Conservation (phyloP, 1,140 invertebrate genomes). For the Carcinoscorpius rotundicauda region DNA sequence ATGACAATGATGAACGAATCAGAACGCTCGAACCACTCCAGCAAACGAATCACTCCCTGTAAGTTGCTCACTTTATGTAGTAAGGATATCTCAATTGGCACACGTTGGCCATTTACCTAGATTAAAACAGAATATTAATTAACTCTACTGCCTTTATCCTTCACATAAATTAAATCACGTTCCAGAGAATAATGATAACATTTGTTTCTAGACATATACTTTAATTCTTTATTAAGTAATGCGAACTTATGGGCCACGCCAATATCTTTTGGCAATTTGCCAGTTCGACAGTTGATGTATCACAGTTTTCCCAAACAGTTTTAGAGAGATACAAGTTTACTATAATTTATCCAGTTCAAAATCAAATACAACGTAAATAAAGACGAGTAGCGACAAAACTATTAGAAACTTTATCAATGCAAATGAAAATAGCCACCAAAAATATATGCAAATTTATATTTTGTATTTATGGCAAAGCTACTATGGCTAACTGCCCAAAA, state of each 20-base stretch:
- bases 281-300: no score
- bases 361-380: neutral
- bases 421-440: neutral
- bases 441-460: no score
- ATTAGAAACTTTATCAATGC: neutral
- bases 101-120: slow-evolving; percentile 36
- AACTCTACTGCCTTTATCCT: neutral
- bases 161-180: neutral
- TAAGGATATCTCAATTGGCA: slow-evolving; percentile 48
- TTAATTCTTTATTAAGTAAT: neutral
- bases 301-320: no score
- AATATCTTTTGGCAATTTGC: no score
- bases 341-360: neutral
- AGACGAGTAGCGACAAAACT: neutral
- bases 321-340: neutral
- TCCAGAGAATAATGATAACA: neutral
- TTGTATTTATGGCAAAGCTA: no score
- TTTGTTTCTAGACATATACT: neutral
- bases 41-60: slow-evolving; percentile 36
- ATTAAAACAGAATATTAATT: slow-evolving; percentile 19
- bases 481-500: no score
- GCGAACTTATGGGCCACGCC: no score
- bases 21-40: slow-evolving; percentile 35
- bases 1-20: slow-evolving; percentile 42
- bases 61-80: slow-evolving; percentile 42